Evolutionary conservation across 2,888 invertebrate species (phyloP).

Genomic region (Hydraecia micacea): DNA sequence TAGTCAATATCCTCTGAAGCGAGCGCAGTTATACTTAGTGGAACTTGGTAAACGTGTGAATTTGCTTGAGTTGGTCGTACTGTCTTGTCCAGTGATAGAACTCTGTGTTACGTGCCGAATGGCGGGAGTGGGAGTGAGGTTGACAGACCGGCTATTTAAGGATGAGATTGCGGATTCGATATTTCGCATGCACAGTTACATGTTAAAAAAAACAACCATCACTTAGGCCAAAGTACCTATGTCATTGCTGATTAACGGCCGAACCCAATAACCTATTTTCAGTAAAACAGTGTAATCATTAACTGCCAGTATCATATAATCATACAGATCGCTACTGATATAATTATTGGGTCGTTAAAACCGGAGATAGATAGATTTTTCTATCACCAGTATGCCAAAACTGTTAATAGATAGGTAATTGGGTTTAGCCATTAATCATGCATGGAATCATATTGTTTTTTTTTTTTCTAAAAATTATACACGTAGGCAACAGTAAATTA

Average conservation of each 20-base stretch:
- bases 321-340: too few relatives aligned
- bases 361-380: too few relatives aligned
- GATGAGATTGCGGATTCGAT: neutral
- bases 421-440: too few relatives aligned
- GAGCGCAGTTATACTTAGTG: slow-evolving; percentile 48
- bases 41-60: slow-evolving; percentile 51
- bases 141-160: neutral
- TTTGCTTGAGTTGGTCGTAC: slow-evolving; percentile 40
- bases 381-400: too few relatives aligned
- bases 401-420: too few relatives aligned
- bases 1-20: slow-evolving; percentile 48
- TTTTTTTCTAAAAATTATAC: too few relatives aligned
- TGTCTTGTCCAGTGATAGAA: slow-evolving; percentile 35
- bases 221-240: neutral
- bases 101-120: neutral
- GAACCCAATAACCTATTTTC: too few relatives aligned
- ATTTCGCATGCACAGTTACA: neutral
- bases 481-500: too few relatives aligned
- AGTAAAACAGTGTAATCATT: too few relatives aligned
- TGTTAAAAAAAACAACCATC: neutral
- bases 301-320: too few relatives aligned
- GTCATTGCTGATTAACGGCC: neutral
- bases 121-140: neutral
- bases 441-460: too few relatives aligned
- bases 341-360: too few relatives aligned